Evolutionary conservation across 2,888 invertebrate genomes (phyloP), one percentile per base, ranked within the genome.

Genomic region (Eumerus sabulonum): DNA sequence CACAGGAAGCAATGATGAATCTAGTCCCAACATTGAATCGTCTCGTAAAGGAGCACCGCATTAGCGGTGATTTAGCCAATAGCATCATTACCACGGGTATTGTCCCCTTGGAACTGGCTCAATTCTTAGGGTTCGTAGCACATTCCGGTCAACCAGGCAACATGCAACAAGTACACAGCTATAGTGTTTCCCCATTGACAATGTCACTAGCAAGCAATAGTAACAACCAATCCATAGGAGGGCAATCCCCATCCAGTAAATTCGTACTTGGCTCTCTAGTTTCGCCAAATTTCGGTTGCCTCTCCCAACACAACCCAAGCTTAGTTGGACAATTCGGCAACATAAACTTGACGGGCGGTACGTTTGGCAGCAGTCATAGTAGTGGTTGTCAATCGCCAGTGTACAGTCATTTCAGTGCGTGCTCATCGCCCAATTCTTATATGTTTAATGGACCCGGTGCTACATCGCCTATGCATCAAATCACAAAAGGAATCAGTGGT

Each of bases 401-500:
- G 11, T 88, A 85, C 56, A 86, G 82, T 54, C 86, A 84, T 51
- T 87, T 87, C 50, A 87, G 88, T 62, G 87, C 88, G 63, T 86
- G 85, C 40, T 85, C 88, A 36, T 87, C 89, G 11, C 88, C 89
- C 12, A 89, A 88, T 84, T 84, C 87, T 0, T 88, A 86, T 76
- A 60, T 85, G 82, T 85, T 84, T 3, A 85, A 84, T 53, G 82
- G 84, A 18, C 73, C 79, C 1, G 89, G 87, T 47, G 86, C 86
- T n/a, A 85, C 90, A 1, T 91, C 91, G 0, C 93, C 93, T 0
- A 89, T 93, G 51, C 93, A 93, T 85, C 93, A 93, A 84, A 92
- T 92, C 53, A 91, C 91, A 0, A 91, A 87, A 90, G 94, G 95
- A 9, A 91, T 95, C 4, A 94, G 94, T 85, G 94, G 93, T 44